Evolutionary conservation across 2,888 invertebrate species (phyloP).

Genomic region (Anoncus sp.): DNA sequence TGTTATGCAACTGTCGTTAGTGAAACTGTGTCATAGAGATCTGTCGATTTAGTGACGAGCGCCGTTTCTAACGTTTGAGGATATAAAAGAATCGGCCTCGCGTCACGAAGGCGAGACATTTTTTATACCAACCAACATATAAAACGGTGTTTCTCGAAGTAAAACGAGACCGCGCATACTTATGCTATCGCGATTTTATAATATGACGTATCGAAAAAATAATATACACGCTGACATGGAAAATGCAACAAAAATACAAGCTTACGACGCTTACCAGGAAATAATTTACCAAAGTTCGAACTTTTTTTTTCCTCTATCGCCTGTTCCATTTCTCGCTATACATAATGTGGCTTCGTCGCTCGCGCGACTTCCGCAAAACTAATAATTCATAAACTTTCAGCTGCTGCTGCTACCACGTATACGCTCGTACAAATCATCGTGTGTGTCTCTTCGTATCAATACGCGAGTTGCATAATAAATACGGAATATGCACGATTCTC

Average conservation of each 20-base stretch:
- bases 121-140: too few species aligned
- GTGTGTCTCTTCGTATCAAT: constrained; percentile 14
- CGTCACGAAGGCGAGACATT: too few species aligned
- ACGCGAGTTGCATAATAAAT: constrained; percentile 33
- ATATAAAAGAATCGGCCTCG: too few species aligned
- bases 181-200: too few species aligned
- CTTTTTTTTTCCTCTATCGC: neutral
- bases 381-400: constrained; percentile 47
- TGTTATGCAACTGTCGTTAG: too few species aligned
- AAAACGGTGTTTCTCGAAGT: too few species aligned
- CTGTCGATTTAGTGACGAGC: too few species aligned
- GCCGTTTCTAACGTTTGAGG: too few species aligned
- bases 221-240: neutral
- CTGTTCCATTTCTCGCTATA: neutral
- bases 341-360: neutral
- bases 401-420: constrained; percentile 12
- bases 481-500: constrained; percentile 20
- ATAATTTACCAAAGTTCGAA: constrained; percentile 18
- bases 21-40: too few species aligned
- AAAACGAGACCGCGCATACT: too few species aligned
- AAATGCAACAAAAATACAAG: neutral
- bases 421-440: constrained; percentile 28
- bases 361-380: constrained; percentile 38
- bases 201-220: neutral
- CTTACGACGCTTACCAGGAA: constrained; percentile 1